Percentiles rank a stretch among this genome's conserved stretches.
Conservation (phyloP, 1,140 invertebrate species). For the Sycophaga agraensis region DNA sequence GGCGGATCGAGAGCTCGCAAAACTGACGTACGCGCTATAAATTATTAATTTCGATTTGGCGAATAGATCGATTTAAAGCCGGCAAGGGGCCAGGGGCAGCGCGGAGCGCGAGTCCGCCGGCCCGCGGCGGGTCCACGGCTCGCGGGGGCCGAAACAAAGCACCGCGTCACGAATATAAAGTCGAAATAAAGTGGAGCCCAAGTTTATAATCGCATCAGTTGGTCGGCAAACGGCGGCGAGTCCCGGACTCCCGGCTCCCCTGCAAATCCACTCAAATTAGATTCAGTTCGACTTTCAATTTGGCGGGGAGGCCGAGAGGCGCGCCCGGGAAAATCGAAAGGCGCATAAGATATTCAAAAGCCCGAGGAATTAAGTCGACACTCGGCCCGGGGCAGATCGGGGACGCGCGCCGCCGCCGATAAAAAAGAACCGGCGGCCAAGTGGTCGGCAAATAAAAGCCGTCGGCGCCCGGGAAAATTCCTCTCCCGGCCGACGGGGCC, state of each 20-base stretch:
- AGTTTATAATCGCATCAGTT: slow-evolving; percentile 27
- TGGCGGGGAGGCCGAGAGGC: not conserved
- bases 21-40: no score
- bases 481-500: slow-evolving; percentile 10
- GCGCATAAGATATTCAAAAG: slow-evolving; percentile 26
- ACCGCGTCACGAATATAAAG: no score
- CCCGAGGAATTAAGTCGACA: slow-evolving; percentile 24
- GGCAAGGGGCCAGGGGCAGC: no score
- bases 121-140: no score
- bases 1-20: no score
- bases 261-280: slow-evolving; percentile 24
- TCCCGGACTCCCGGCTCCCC: not conserved
- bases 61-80: no score
- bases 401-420: not conserved
- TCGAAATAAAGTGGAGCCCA: slow-evolving; percentile 2
- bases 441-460: slow-evolving; percentile 20
- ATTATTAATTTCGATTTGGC: no score
- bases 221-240: not conserved
- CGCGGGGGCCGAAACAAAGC: no score
- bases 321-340: slow-evolving; percentile 4
- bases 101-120: no score
- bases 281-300: slow-evolving; percentile 28
- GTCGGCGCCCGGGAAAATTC: slow-evolving; percentile 5
- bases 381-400: not conserved
- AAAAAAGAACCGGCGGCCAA: slow-evolving; percentile 11